phyloP scores from a whole-genome alignment of 2,113 vertebrate genomes.

The Syngnathoides biaculeatus region DNA sequence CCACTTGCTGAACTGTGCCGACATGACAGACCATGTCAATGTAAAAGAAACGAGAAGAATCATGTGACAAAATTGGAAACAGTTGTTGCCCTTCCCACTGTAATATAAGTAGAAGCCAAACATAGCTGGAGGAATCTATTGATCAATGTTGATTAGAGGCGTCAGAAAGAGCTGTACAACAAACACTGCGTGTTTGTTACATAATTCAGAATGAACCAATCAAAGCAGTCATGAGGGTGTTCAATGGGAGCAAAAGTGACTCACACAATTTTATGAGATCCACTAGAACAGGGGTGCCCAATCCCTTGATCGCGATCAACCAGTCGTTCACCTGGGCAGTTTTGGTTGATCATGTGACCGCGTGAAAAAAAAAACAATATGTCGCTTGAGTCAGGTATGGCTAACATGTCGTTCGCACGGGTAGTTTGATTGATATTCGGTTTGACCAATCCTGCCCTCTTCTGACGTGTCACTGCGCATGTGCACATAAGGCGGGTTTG shows the following conservation, averaged over 20 bases:
- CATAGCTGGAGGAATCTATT: constrained; percentile 52
- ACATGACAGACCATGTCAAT: neutral
- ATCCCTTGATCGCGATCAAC: no score
- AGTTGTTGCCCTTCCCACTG: constrained; percentile 12
- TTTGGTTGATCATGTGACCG: no score
- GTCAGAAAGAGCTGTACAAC: constrained; percentile 16
- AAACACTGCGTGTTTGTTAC: constrained; percentile 15
- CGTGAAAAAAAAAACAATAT: no score
- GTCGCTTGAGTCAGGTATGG: no score
- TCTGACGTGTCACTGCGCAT: no score
- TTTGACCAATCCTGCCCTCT: no score
- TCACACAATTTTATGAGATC: neutral
- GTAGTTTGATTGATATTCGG: no score
- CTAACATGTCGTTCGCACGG: no score
- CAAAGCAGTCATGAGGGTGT: constrained; percentile 9
- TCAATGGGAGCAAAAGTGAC: neutral
- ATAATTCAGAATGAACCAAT: constrained; percentile 19
- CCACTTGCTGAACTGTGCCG: no score
- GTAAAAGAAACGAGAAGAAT: neutral
- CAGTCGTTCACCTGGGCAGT: no score
- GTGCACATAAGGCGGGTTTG: no score
- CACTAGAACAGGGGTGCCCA: neutral
- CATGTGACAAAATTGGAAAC: neutral
- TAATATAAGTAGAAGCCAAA: neutral
- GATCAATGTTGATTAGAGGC: constrained; percentile 45